Evolutionary conservation across 1,140 invertebrate species (phyloP), one percentile per base, ranked within the genome.

Genomic region (Megathymus violae): DNA sequence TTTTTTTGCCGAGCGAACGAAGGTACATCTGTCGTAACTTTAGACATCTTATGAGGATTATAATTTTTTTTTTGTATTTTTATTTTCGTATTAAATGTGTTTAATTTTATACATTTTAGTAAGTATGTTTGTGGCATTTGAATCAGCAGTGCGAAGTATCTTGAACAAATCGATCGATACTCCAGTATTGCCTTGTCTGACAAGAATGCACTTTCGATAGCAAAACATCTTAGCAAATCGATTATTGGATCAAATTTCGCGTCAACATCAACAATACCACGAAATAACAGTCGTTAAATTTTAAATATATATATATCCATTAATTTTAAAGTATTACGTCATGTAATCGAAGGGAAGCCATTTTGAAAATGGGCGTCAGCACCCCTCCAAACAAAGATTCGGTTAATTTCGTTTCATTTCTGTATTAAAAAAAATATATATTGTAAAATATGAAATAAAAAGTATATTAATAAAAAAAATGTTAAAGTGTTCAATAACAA

Each of bases 351-450:
- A 25, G 13, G 13, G 62, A 48, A 60, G 78, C 78, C 78, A 80
- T 80, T 69, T 80, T 80, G 78, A 65, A 80, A 80, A 69, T 64
- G 69, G 62, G 78, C 78, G 73, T 75, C 71, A 11, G 38, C 14
- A 5, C 51, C 40, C 51, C 38, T 15, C 38, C 19, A 31, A 31
- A 48, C 6, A 11, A 19, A 9, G 13, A 27, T 56, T 56, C 51
- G 51, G 51, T 43, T 43, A 22, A 43, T 56, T 56, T 43, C 51
- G 51, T 25, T 27, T 13, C 14, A 22, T 31, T 31, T 31, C 27
- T n/a, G 44, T 19, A 41, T 25, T 19, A 13, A 15, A 41, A 54
- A n/a, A 19, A 54, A 56, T 27, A 43, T 56, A 27, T 4, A 31
- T 31, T 9, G 1, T 31, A 4, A 9, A 31, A 31, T 4, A 31